These are phyloP conservation scores for Casuarius casuarius DNA, from an alignment of 2,113 vertebrate species.

Conservation along the genomic window DNA sequence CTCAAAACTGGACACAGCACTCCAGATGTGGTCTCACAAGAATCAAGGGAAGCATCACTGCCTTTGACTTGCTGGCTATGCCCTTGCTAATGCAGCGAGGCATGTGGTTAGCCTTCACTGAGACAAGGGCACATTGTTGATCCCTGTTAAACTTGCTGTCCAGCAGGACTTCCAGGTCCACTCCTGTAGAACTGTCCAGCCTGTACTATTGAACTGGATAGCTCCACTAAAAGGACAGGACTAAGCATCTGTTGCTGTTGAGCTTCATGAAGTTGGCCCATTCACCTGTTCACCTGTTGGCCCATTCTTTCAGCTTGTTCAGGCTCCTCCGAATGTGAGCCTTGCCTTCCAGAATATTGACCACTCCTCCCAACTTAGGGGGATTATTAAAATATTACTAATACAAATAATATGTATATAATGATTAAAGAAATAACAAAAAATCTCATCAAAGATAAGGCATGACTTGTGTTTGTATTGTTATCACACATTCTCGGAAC, in stretches of 20 bases:
- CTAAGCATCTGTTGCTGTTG: neutral
- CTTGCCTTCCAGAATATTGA: neutral
- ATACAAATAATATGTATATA: neutral
- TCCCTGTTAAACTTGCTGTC: neutral
- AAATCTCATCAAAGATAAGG: neutral
- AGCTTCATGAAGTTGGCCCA: neutral
- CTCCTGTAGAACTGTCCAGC: neutral
- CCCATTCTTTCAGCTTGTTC: neutral
- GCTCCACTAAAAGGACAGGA: neutral
- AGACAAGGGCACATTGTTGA: neutral
- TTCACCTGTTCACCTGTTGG: too few species aligned
- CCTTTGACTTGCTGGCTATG: neutral
- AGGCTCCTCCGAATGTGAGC: neutral
- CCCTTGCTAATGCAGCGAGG: neutral
- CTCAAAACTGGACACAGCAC: neutral
- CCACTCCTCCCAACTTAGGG: neutral
- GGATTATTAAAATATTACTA: neutral
- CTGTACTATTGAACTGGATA: neutral
- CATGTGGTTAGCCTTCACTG: neutral
- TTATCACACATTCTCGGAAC: neutral
- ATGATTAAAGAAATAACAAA: neutral
- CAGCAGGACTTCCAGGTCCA: accelerated
- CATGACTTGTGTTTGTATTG: neutral
- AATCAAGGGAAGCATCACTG: neutral
- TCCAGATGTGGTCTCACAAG: neutral